These are phyloP conservation scores for Clarias gariepinus DNA, from an alignment of 2,113 vertebrate genomes.

Conservation along the genomic window DNA sequence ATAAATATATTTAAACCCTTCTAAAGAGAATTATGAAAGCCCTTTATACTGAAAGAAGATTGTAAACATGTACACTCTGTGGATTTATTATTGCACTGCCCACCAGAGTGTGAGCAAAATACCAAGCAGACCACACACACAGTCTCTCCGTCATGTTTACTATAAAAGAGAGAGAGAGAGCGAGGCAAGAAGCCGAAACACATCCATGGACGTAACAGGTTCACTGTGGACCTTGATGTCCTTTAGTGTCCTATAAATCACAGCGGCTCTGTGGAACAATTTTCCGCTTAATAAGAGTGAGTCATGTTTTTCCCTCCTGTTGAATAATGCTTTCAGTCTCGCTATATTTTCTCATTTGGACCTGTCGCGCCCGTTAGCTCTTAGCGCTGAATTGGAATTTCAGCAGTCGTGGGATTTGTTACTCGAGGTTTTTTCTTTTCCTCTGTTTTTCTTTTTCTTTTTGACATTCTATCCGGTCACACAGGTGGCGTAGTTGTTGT, in stretches of 20 bases:
- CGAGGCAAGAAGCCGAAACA: neutral
- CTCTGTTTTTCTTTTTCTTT: neutral
- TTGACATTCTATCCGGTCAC: neutral
- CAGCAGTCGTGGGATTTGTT: neutral
- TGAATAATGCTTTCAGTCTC: slow-evolving; percentile 10
- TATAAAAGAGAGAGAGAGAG: neutral
- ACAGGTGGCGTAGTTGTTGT: neutral
- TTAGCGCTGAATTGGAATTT: neutral
- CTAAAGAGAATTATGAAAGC: neutral
- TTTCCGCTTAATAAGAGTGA: slow-evolving; percentile 16
- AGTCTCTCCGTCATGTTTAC: slow-evolving; percentile 1
- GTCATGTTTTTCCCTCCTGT: neutral
- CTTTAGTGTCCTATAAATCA: slow-evolving; percentile 23
- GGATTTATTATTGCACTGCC: neutral
- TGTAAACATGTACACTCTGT: neutral
- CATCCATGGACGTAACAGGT: neutral
- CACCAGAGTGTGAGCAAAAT: neutral
- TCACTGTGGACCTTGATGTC: neutral
- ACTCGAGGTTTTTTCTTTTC: neutral
- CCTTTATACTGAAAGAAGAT: neutral
- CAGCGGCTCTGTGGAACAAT: neutral
- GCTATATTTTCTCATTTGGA: slow-evolving; percentile 21
- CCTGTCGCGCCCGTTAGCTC: neutral
- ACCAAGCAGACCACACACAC: neutral
- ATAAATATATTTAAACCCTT: neutral